Evolutionary conservation across 1,140 invertebrate genomes (phyloP).

Genomic region (Diplogasteroides magnus): DNA sequence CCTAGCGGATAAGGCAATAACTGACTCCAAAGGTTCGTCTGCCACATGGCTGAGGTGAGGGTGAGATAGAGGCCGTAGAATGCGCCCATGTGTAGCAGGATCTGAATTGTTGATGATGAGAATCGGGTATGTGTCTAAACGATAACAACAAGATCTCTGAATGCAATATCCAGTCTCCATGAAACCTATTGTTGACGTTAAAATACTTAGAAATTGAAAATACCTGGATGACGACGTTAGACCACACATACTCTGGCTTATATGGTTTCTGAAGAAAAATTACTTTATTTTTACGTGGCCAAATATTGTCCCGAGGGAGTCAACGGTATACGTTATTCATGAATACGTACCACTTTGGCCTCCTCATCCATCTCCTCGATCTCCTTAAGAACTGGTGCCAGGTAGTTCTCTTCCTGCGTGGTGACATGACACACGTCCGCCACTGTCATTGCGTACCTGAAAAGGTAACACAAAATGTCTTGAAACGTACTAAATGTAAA

Average conservation of each 20-base stretch:
- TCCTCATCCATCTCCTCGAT: background rate
- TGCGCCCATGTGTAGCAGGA: conserved; percentile 75
- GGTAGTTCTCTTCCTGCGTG: background rate
- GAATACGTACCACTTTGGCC: background rate
- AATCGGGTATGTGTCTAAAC: too few species aligned
- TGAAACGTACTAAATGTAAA: too few species aligned
- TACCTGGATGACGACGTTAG: too few species aligned
- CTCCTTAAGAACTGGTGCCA: background rate
- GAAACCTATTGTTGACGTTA: too few species aligned
- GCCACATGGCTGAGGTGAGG: conserved; percentile 71
- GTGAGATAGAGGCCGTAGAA: conserved; percentile 77
- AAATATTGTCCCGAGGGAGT: too few species aligned
- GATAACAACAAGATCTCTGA: too few species aligned
- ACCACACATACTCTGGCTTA: conserved; percentile 73
- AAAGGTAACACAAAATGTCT: too few species aligned
- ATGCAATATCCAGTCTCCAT: too few species aligned
- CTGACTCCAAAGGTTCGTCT: conserved; percentile 43
- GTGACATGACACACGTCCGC: background rate
- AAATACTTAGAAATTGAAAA: too few species aligned
- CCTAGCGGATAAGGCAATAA: too few species aligned
- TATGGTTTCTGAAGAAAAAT: background rate
- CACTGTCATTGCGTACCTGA: background rate
- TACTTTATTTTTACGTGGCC: background rate
- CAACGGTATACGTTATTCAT: too few species aligned
- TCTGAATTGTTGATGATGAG: too few species aligned